phyloP scores from a whole-genome alignment of 2,797 vertebrate species.

The Gadopsis marmoratus region DNA sequence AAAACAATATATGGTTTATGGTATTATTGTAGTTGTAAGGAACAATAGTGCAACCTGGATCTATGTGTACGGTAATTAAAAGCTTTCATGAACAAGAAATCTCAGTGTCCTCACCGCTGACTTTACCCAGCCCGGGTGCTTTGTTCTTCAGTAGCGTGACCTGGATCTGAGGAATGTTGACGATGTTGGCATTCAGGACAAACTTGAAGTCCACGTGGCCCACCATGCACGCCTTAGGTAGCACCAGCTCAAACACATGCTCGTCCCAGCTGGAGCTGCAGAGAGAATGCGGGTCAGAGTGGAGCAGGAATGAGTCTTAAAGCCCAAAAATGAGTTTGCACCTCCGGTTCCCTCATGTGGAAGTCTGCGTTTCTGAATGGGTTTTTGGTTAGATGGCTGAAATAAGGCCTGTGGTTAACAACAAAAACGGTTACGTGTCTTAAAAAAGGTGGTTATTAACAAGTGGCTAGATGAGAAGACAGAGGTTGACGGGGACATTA shows the following conservation, averaged over 20 bases:
- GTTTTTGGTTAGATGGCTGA: too few species aligned
- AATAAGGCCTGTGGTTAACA: too few species aligned
- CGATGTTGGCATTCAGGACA: constrained; percentile 96
- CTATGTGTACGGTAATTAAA: background rate
- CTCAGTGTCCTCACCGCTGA: constrained; percentile 89
- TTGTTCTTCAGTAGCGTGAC: constrained; percentile 98
- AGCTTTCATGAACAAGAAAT: background rate
- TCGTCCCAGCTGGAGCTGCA: constrained; percentile 97
- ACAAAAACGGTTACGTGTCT: too few species aligned
- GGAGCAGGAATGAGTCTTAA: too few species aligned
- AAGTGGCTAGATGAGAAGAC: too few species aligned
- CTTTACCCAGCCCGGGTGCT: constrained; percentile 96
- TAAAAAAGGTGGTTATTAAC: too few species aligned
- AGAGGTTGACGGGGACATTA: too few species aligned
- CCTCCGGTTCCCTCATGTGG: too few species aligned
- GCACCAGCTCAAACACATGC: constrained; percentile 97
- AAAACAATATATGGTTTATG: background rate
- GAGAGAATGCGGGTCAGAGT: background rate
- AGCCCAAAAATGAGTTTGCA: too few species aligned
- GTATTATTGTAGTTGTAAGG: background rate
- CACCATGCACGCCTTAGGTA: constrained; percentile 99
- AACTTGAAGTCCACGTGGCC: constrained; percentile 99
- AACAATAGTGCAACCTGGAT: background rate
- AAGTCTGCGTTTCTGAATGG: too few species aligned
- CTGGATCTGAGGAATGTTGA: constrained; percentile 99